These are phyloP conservation scores for Numenius arquata DNA, from an alignment of 2,113 vertebrate genomes.

Conservation along the genomic window DNA sequence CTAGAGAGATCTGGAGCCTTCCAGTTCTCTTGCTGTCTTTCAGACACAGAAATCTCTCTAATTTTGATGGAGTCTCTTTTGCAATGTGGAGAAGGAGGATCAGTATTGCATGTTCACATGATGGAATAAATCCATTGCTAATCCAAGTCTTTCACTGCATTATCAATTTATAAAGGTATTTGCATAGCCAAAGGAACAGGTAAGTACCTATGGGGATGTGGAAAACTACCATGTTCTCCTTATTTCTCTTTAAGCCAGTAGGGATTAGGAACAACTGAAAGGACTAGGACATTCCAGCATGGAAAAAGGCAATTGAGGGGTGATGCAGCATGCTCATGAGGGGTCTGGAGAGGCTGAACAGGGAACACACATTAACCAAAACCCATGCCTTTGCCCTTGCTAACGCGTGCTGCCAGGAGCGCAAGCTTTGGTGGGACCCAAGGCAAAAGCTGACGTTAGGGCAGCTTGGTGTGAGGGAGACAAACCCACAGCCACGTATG, in stretches of 20 bases:
- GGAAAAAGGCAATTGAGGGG: not conserved
- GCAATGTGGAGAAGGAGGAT: not conserved
- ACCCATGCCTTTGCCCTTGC: not conserved
- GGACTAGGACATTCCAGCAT: not conserved
- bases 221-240: not conserved
- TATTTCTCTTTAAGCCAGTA: not conserved
- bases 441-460: not conserved
- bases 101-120: not conserved
- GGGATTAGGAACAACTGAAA: not conserved
- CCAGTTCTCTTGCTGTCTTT: not conserved
- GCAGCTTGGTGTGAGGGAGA: not conserved
- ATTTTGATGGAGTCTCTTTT: not conserved
- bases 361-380: not conserved
- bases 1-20: not conserved
- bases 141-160: not conserved
- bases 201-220: not conserved
- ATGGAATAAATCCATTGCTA: not conserved
- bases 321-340: not conserved
- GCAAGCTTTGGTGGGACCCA: not conserved
- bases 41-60: not conserved
- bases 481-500: fast-evolving
- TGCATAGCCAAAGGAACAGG: not conserved
- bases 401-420: not conserved
- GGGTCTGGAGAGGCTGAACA: not conserved
- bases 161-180: not conserved